Conservation (phyloP, 2,113 vertebrate species). For the Aix galericulata region DNA sequence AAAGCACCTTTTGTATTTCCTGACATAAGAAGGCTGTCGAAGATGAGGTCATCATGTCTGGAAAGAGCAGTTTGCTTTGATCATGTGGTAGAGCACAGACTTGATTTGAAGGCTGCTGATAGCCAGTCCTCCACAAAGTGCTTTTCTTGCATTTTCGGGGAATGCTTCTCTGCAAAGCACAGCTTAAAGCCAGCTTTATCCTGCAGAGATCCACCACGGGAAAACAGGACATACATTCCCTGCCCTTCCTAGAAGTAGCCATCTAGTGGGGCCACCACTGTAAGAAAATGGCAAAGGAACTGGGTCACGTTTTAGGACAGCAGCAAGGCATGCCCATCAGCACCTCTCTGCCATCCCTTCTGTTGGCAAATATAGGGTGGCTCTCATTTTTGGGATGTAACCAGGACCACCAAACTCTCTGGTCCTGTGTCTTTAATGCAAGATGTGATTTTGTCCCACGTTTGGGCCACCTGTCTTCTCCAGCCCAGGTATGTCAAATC, state of each 20-base stretch:
- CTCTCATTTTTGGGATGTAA: not conserved
- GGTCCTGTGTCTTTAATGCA: not conserved
- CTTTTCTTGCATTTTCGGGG: not conserved
- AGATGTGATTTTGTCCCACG: not conserved
- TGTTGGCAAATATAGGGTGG: not conserved
- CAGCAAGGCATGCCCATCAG: not conserved
- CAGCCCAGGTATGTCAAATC: not conserved
- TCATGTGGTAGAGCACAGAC: not conserved
- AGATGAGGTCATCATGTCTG: not conserved
- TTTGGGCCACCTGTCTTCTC: not conserved
- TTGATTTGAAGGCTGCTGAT: not conserved
- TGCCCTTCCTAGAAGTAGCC: not conserved
- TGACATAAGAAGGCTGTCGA: not conserved
- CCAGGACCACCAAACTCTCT: not conserved
- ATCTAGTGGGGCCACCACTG: not conserved
- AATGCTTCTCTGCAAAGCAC: not conserved
- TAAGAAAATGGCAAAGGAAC: not conserved
- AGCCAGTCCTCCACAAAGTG: not conserved
- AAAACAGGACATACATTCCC: not conserved
- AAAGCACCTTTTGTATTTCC: not conserved
- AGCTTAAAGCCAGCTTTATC: not conserved
- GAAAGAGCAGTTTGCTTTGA: not conserved
- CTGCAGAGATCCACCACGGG: not conserved
- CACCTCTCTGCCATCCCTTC: not conserved
- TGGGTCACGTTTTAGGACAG: not conserved